These are phyloP conservation scores for Papilio xuthus DNA, from an alignment of 1,140 invertebrate species.

Conservation along the genomic window DNA sequence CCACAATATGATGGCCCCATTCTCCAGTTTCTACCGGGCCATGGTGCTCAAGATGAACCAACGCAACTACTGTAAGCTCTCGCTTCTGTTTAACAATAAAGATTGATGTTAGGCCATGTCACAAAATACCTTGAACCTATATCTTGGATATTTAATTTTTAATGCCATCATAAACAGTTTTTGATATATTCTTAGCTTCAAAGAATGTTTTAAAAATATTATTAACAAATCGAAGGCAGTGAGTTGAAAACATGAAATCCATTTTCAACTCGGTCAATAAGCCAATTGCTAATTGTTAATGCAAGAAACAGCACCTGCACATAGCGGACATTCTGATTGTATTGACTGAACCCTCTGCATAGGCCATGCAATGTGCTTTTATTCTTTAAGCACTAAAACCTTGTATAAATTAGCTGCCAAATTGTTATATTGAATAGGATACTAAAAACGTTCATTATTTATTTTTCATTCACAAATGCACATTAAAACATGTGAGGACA, in stretches of 20 bases:
- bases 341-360: background rate
- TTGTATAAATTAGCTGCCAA: background rate
- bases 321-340: background rate
- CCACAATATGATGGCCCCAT: slow-evolving; percentile 72
- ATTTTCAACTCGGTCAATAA: background rate
- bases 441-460: background rate
- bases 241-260: too few relatives aligned
- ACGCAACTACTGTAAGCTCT: slow-evolving; percentile 59
- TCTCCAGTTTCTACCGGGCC: slow-evolving; percentile 72
- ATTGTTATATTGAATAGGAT: background rate
- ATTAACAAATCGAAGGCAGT: too few relatives aligned
- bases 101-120: too few relatives aligned
- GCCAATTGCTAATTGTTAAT: background rate
- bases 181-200: too few relatives aligned
- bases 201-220: too few relatives aligned
- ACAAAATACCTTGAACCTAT: too few relatives aligned
- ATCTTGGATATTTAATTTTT: too few relatives aligned
- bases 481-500: too few relatives aligned
- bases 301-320: background rate
- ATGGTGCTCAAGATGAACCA: slow-evolving; percentile 79
- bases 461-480: background rate
- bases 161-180: too few relatives aligned
- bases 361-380: background rate
- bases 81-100: too few relatives aligned
- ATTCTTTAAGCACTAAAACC: background rate